Evolutionary conservation across 2,888 invertebrate species (phyloP).

Genomic region (Lymantria monacha): DNA sequence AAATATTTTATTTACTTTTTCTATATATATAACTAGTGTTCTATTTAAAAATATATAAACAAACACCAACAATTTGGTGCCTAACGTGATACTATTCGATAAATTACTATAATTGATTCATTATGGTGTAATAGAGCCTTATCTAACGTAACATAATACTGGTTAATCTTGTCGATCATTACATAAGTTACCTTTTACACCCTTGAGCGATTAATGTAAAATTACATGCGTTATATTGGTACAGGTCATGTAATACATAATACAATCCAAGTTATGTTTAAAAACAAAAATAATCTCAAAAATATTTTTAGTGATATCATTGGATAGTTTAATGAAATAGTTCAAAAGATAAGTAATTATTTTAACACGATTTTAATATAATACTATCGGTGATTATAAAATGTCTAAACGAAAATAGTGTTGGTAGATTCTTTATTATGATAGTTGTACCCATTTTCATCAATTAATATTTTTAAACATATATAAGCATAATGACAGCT

Average conservation of each 20-base stretch:
- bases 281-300: no score
- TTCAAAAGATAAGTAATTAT: no score
- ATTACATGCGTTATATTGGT: conserved; percentile 24
- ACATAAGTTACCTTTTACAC: conserved; percentile 32
- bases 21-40: neutral
- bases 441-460: no score
- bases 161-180: conserved; percentile 32
- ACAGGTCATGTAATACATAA: conserved; percentile 26
- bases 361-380: no score
- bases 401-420: no score
- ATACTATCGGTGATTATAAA: no score
- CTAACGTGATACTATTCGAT: conserved; percentile 17
- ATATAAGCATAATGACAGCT: no score
- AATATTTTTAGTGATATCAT: neutral
- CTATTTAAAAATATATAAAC: neutral
- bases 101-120: conserved; percentile 30
- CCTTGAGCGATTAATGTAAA: conserved; percentile 30
- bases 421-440: no score
- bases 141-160: conserved; percentile 61
- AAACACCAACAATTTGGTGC: conserved; percentile 12
- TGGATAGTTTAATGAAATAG: neutral
- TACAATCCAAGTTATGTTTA: neutral
- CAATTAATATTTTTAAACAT: no score
- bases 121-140: conserved; percentile 56
- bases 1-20: conserved; percentile 15